Conservation (phyloP, 1,140 invertebrate species). For the Pseudoatta argentina region DNA sequence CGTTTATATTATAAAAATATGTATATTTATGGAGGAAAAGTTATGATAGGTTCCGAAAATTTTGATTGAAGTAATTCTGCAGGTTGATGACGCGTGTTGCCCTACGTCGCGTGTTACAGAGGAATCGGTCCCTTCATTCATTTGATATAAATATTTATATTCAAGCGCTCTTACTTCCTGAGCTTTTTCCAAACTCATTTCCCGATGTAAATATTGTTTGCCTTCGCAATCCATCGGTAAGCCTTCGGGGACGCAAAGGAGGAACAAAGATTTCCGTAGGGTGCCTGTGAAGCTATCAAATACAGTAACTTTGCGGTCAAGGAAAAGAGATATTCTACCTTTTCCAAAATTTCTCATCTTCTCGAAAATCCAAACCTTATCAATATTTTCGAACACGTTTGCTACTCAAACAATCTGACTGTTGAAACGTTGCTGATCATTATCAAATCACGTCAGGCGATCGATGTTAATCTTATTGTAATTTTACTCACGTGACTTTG, state of each 20-base stretch:
- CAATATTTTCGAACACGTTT: neutral
- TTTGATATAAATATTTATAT: constrained; percentile 72
- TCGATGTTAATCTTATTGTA: constrained; percentile 64
- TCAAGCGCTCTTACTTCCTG: constrained; percentile 75
- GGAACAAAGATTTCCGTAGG: constrained; percentile 51
- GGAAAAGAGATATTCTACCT: neutral
- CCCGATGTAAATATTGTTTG: constrained; percentile 84
- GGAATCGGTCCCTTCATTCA: constrained; percentile 8
- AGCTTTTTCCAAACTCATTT: constrained; percentile 83
- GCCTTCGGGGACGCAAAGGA: constrained; percentile 67
- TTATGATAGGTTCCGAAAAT: constrained; percentile 6
- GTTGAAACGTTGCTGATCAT: constrained; percentile 56
- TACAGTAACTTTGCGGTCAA: neutral
- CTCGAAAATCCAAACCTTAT: neutral
- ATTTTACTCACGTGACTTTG: constrained; percentile 74
- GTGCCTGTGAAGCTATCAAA: constrained; percentile 34
- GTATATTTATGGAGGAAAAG: neutral
- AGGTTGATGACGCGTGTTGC: neutral
- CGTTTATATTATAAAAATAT: neutral
- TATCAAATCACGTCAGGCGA: constrained; percentile 55
- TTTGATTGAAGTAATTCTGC: neutral
- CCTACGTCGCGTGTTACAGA: neutral
- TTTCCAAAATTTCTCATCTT: constrained; percentile 17
- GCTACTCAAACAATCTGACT: constrained; percentile 36
- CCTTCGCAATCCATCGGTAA: constrained; percentile 63